Percentiles rank a stretch among this genome's conserved stretches.
Evolutionary conservation across 1,140 invertebrate species (phyloP).

Genomic region (Ceratina calcarata): DNA sequence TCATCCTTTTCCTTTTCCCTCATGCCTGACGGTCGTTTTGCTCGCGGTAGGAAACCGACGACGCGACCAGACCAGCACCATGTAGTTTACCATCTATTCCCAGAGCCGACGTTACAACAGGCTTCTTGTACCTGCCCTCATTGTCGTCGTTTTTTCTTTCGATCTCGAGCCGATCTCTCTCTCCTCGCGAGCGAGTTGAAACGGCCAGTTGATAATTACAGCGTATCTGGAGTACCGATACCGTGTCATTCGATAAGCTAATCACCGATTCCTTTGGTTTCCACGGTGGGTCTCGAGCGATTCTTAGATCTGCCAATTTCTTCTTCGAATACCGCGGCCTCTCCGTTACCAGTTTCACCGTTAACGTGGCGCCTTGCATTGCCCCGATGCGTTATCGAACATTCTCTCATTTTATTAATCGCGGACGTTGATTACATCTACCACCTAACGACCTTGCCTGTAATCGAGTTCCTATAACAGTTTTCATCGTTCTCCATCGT

Average conservation of each 20-base stretch:
- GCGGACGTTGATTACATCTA: not conserved
- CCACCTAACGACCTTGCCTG: slow-evolving; percentile 17
- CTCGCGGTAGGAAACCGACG: slow-evolving; percentile 14
- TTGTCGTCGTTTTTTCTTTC: slow-evolving; percentile 35
- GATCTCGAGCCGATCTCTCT: slow-evolving; percentile 4
- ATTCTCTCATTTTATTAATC: not conserved
- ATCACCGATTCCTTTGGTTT: slow-evolving; percentile 54
- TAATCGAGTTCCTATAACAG: not conserved
- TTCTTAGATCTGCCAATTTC: slow-evolving; percentile 11
- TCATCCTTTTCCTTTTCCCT: slow-evolving; percentile 61
- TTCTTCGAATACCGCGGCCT: not conserved
- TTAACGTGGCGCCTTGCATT: slow-evolving; percentile 31
- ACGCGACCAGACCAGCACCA: slow-evolving; percentile 28
- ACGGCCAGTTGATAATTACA: slow-evolving; percentile 53
- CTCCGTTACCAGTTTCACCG: slow-evolving; percentile 52
- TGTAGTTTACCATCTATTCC: slow-evolving; percentile 50
- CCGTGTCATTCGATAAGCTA: slow-evolving; percentile 56
- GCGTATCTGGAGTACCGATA: slow-evolving; percentile 21
- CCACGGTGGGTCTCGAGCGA: slow-evolving; percentile 9
- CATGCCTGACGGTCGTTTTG: slow-evolving; percentile 45
- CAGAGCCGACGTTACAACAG: slow-evolving; percentile 37
- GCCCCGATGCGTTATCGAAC: not conserved
- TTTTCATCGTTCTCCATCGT: not conserved
- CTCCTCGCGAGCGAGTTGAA: slow-evolving; percentile 39
- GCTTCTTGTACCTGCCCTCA: slow-evolving; percentile 45